These are phyloP conservation scores for Crax fasciolata DNA, from an alignment of 2,797 vertebrate genomes.

Conservation along the genomic window DNA sequence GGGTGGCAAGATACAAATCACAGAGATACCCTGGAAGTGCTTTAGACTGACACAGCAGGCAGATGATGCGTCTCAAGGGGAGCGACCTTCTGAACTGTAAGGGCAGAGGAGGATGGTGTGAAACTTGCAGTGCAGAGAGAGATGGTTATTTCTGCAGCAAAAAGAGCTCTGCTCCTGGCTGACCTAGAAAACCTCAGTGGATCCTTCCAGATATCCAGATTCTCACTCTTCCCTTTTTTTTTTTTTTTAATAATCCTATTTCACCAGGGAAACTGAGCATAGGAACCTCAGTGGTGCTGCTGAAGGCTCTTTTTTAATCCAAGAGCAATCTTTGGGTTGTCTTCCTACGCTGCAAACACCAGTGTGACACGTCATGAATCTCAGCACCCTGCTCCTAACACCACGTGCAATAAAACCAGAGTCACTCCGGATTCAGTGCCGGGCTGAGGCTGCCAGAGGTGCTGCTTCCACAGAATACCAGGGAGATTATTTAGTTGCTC, in stretches of 20 bases:
- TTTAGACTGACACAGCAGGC: not conserved
- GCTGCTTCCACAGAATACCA: not conserved
- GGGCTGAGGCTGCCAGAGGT: not conserved
- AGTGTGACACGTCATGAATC: not conserved
- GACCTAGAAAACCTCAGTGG: not conserved
- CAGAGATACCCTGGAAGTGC: not conserved
- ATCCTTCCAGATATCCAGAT: not conserved
- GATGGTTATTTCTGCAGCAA: not conserved
- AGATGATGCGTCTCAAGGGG: fast-evolving
- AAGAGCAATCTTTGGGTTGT: not conserved
- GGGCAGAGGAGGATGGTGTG: not conserved
- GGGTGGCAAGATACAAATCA: not conserved
- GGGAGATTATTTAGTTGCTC: not conserved
- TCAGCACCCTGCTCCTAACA: not conserved
- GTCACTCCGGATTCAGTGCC: not conserved
- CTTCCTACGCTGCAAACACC: not conserved
- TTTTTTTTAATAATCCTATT: not conserved
- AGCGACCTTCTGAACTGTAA: not conserved
- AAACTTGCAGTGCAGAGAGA: not conserved
- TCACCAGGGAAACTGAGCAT: not conserved
- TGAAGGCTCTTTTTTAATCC: not conserved
- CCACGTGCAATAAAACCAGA: fast-evolving
- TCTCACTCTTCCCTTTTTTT: not conserved
- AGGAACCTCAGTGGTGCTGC: not conserved
- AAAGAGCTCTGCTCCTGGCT: not conserved